Conservation (phyloP, 2,888 invertebrate species). For the Dendrolimus pini region DNA sequence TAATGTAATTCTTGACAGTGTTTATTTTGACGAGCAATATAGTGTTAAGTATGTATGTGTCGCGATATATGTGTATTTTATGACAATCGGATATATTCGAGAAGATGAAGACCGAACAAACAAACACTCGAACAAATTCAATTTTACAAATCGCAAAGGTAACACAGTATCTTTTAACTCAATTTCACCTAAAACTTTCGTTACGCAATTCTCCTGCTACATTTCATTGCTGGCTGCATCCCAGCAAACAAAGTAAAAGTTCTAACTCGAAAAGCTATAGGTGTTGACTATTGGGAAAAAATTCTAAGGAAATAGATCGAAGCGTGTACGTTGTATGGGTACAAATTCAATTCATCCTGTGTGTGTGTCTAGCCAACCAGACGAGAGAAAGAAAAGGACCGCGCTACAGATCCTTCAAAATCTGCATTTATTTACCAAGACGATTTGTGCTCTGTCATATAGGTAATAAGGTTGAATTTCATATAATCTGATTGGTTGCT, state of each 20-base stretch:
- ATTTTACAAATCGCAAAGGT: no score
- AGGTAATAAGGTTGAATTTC: conserved; percentile 18
- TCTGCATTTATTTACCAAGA: conserved; percentile 18
- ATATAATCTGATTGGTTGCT: background rate
- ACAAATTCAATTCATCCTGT: conserved; percentile 71
- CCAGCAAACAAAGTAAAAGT: background rate
- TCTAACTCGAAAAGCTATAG: background rate
- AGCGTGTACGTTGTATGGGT: conserved; percentile 36
- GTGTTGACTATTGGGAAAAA: conserved; percentile 18
- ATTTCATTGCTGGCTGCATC: background rate
- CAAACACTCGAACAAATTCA: no score
- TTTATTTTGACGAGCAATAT: no score
- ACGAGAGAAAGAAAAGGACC: conserved; percentile 56
- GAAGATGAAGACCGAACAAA: no score
- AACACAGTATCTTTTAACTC: no score
- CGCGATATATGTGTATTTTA: no score
- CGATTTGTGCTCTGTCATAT: conserved; percentile 13
- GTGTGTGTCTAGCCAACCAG: conserved; percentile 64
- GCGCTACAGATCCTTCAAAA: conserved; percentile 57
- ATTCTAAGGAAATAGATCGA: conserved; percentile 32
- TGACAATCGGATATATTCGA: no score
- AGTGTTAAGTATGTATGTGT: no score
- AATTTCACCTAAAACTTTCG: no score
- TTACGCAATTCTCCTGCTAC: background rate
- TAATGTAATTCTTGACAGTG: no score